These are phyloP conservation scores for Temnothorax ravouxi DNA, from an alignment of 2,888 invertebrate species.

Conservation along the genomic window DNA sequence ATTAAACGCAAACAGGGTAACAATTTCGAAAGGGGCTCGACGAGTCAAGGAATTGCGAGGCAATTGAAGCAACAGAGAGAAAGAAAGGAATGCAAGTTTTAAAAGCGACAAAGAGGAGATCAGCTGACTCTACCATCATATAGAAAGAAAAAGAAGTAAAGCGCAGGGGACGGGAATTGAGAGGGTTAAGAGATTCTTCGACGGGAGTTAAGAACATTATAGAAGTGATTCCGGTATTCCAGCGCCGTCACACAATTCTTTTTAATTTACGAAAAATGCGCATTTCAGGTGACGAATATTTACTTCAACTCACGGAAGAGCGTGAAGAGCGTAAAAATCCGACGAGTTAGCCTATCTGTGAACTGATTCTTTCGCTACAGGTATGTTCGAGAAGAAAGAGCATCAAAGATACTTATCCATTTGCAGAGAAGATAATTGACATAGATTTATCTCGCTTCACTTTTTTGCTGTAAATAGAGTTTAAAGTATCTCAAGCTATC, in stretches of 20 bases:
- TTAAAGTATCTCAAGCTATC: not conserved
- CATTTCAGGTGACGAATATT: slow-evolving; percentile 83
- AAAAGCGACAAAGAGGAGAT: slow-evolving; percentile 60
- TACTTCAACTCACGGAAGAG: slow-evolving; percentile 62
- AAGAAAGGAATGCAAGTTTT: slow-evolving; percentile 55
- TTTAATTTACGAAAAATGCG: slow-evolving; percentile 86
- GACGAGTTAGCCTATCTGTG: slow-evolving; percentile 69
- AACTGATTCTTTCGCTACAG: slow-evolving; percentile 69
- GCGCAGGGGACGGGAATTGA: slow-evolving; percentile 71
- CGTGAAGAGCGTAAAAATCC: slow-evolving; percentile 63
- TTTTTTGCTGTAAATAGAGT: not conserved
- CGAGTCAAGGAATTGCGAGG: slow-evolving; percentile 81
- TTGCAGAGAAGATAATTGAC: slow-evolving; percentile 49
- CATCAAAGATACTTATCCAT: slow-evolving; percentile 24
- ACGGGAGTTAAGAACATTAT: slow-evolving; percentile 83
- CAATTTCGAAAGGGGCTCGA: slow-evolving; percentile 83
- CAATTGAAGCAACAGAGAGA: slow-evolving; percentile 61
- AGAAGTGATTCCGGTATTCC: slow-evolving; percentile 79
- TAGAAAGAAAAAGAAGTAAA: slow-evolving; percentile 70
- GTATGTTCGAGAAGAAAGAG: not conserved
- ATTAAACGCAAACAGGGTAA: slow-evolving; percentile 85
- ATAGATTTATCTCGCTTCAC: slow-evolving; percentile 54
- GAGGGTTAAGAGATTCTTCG: slow-evolving; percentile 76
- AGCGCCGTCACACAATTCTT: slow-evolving; percentile 83
- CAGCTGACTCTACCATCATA: not conserved